Conservation (phyloP, 30 jellyfish, hydroid and myxozoan species). For the Haliclystus octoradiatus region DNA sequence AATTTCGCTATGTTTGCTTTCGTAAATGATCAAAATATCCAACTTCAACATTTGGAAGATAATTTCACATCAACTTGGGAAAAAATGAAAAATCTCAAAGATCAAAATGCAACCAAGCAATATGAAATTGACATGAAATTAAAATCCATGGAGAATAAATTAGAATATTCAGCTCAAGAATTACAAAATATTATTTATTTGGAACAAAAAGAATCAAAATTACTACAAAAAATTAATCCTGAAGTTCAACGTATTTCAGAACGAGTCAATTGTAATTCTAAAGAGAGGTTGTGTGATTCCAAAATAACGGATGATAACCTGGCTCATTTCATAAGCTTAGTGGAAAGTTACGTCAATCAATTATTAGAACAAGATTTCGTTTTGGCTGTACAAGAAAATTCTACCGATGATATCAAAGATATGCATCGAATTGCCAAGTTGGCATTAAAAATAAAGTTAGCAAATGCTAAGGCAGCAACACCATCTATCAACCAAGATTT, state of each 20-base stretch:
- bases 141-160: slow-evolving; percentile 17
- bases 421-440: background rate
- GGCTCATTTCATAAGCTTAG: slow-evolving; percentile 49
- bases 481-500: background rate
- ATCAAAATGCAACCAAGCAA: slow-evolving; percentile 15
- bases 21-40: slow-evolving; percentile 67
- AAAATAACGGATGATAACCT: slow-evolving; percentile 54
- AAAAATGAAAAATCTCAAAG: slow-evolving; percentile 24
- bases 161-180: slow-evolving; percentile 10
- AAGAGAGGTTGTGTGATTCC: slow-evolving; percentile 41
- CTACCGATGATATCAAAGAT: background rate
- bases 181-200: slow-evolving; percentile 15
- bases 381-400: slow-evolving; percentile 12
- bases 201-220: background rate
- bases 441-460: background rate
- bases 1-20: slow-evolving; percentile 73
- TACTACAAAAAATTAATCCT: background rate
- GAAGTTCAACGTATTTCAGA: background rate
- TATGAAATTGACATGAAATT: slow-evolving; percentile 14
- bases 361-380: slow-evolving; percentile 37
- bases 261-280: background rate
- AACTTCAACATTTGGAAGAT: slow-evolving; percentile 27
- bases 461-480: background rate
- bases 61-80: slow-evolving; percentile 24
- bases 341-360: slow-evolving; percentile 63